Base-by-base conservation (phyloP, 1,140 invertebrate species). In the Drosophila bocki region DNA sequence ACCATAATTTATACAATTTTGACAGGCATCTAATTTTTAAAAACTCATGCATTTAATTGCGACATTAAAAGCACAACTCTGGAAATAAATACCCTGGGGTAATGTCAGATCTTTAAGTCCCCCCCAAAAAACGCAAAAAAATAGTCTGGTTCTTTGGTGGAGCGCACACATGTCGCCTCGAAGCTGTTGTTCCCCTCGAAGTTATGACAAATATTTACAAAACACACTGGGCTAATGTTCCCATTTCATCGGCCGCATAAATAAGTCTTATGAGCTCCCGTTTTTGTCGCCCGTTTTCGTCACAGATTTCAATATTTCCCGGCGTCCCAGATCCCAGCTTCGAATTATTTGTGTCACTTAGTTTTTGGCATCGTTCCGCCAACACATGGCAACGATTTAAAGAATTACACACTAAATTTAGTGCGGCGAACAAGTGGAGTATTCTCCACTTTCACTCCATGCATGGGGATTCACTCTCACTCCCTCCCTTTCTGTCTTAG, bases 401-500 rank as follows among this genome's bases (percentile, higher is more conserved):
- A 80, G 65, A 88, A 91, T 91, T 91, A 91, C 62, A 74, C 88
- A 87, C 88, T 84, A 91, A 91, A 91, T 91, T 91, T 91, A 91
- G 85, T 79, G 51, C 57, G 19, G 50, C 33, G 41, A 62, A 63
- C 63, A 72, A 72, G 74, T 78, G 59, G 47, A 50, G 41, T 48
- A 22, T 48, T 41, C 48, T 47, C 19, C 29, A 35, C 17, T 29
- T 22, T 26, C 9, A 53, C 11, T 51, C 45, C 42, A 53, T 17
- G 7, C 15, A 11, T 8, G 56, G 32, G 11, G 22, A 45, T 13
- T 13, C 19, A 35, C 15, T 41, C 56, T 29, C 58, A 75, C 32
- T 60, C 32, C 22, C 13, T 22, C 32, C 22, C 13, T 17, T 15
- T 53, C 41, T 60, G 76, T 68, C 72, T 77, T 51, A 80, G 63